Conservation (phyloP, 2,888 invertebrate species). For the Bombylius discolor region DNA sequence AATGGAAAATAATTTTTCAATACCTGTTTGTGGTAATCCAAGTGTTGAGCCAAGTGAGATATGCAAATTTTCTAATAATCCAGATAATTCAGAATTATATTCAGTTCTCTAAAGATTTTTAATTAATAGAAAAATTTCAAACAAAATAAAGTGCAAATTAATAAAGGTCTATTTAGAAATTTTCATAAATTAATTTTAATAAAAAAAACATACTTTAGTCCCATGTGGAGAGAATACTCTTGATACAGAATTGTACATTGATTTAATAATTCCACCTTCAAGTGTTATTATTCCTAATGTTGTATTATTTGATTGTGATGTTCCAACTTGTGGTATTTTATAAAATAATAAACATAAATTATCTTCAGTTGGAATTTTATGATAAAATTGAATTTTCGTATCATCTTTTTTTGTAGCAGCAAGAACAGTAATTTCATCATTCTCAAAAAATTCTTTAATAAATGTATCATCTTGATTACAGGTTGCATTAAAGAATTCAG, state of each 20-base stretch:
- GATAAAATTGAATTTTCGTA: constrained; percentile 35
- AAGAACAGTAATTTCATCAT: constrained; percentile 36
- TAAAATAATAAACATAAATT: constrained; percentile 34
- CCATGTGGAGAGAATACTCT: constrained; percentile 35
- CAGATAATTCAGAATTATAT: constrained; percentile 33
- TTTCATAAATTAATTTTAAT: no score
- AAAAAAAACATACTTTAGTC: constrained; percentile 25
- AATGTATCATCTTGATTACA: constrained; percentile 29
- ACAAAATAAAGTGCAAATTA: no score
- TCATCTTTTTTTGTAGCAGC: constrained; percentile 34
- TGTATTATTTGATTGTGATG: constrained; percentile 1
- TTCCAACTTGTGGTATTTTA: constrained; percentile 33
- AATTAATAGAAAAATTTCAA: no score
- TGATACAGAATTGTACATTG: constrained; percentile 38
- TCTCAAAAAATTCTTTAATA: constrained; percentile 38
- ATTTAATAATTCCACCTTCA: constrained; percentile 38
- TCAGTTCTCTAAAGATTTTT: constrained; percentile 20
- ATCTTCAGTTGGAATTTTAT: constrained; percentile 35
- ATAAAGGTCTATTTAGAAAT: no score
- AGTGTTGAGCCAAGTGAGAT: constrained; percentile 32
- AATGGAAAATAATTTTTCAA: neutral
- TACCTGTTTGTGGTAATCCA: constrained; percentile 35
- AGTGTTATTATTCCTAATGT: constrained; percentile 35
- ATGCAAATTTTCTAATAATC: constrained; percentile 34
- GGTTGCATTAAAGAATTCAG: constrained; percentile 30